Conservation (phyloP, 2,113 vertebrate species). For the Bufo bufo region DNA sequence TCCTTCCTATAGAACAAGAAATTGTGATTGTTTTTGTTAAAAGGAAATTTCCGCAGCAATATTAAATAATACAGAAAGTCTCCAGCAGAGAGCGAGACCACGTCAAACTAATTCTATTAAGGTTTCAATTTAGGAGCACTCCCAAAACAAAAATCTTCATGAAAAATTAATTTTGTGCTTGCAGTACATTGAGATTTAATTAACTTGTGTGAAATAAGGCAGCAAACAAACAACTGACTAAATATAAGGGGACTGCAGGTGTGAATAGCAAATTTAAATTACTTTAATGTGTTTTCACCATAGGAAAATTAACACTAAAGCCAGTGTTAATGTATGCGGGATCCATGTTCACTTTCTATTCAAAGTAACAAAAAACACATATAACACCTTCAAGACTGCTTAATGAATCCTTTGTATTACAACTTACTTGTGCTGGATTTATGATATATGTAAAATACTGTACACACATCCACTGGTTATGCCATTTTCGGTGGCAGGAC, state of each 20-base stretch:
- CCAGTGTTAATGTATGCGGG: neutral
- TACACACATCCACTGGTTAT: no score
- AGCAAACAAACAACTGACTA: neutral
- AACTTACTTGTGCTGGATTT: no score
- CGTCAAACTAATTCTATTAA: neutral
- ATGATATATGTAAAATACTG: no score
- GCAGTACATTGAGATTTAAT: constrained; percentile 18
- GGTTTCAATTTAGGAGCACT: constrained; percentile 17
- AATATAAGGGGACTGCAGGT: neutral
- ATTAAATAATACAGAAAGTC: neutral
- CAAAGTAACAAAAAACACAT: no score
- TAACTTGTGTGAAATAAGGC: neutral
- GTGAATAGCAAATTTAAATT: neutral
- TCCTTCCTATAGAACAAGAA: neutral
- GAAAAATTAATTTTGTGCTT: constrained; percentile 31
- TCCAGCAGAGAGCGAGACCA: neutral
- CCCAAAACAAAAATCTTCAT: constrained; percentile 21
- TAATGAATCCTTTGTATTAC: no score
- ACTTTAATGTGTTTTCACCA: neutral
- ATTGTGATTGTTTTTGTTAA: neutral
- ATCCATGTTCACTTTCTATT: neutral
- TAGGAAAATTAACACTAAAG: no score
- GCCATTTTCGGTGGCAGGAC: no score
- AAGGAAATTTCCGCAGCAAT: constrained; percentile 9
- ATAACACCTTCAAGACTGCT: no score